Conservation (phyloP, 2,797 vertebrate species). For the Paratrypauchen microcephalus region DNA sequence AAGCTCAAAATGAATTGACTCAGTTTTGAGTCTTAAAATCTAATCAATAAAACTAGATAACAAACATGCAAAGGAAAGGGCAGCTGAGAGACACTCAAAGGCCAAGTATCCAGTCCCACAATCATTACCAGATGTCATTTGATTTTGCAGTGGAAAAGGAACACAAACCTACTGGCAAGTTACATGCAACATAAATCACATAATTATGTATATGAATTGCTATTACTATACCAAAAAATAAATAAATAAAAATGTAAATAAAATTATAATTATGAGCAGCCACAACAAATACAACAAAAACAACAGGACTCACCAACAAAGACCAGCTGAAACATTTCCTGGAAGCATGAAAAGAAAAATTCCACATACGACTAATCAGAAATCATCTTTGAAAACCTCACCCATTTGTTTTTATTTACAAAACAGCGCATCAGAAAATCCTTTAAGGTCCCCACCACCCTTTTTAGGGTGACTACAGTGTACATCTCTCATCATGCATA, state of each 20-base stretch:
- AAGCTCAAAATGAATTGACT: background rate
- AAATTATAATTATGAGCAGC: background rate
- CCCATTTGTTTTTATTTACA: background rate
- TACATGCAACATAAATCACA: too few relatives aligned
- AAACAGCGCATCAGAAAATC: conserved; percentile 51
- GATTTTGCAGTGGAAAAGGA: too few relatives aligned
- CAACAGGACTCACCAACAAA: background rate
- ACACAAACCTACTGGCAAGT: too few relatives aligned
- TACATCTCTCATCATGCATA: conserved; percentile 43
- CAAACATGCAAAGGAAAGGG: background rate
- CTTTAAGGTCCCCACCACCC: conserved; percentile 54
- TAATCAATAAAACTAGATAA: background rate
- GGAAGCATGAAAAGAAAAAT: background rate
- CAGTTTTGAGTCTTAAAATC: background rate
- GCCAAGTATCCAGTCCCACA: too few relatives aligned
- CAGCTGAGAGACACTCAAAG: too few relatives aligned
- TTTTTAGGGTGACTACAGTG: conserved; percentile 35
- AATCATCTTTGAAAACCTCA: background rate
- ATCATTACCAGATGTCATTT: too few relatives aligned
- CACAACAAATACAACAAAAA: too few relatives aligned
- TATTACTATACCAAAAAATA: too few relatives aligned
- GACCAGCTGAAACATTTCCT: background rate
- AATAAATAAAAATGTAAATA: too few relatives aligned
- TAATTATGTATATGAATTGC: too few relatives aligned
- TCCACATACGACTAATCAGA: background rate